These are phyloP conservation scores for Plotosus lineatus DNA, from an alignment of 2,113 vertebrate species.

Conservation along the genomic window DNA sequence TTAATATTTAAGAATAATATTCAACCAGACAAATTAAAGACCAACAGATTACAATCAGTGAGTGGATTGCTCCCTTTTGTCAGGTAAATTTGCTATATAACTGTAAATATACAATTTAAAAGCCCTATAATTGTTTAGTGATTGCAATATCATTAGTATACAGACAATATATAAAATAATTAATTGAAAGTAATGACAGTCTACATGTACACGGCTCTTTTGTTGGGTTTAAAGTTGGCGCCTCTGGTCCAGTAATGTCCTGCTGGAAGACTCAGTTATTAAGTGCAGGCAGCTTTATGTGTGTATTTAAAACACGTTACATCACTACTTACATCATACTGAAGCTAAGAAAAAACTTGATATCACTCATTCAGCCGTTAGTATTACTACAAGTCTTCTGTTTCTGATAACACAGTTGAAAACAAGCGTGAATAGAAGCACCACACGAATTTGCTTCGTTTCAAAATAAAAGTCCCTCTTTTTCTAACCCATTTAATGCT, in stretches of 20 bases:
- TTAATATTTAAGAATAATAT: background rate
- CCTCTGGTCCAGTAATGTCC: conserved; percentile 20
- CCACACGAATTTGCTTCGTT: background rate
- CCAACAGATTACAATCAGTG: background rate
- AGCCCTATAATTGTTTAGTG: background rate
- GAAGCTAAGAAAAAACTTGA: too few species aligned
- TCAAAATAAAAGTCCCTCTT: conserved; percentile 43
- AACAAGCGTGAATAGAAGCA: conserved; percentile 18
- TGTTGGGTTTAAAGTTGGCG: conserved; percentile 65
- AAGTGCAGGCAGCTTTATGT: too few species aligned
- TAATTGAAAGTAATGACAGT: background rate
- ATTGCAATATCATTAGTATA: background rate
- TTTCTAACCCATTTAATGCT: too few species aligned
- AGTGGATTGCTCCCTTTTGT: background rate
- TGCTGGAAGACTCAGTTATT: background rate
- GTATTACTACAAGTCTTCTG: conserved; percentile 41
- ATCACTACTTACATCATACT: background rate
- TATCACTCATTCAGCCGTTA: background rate
- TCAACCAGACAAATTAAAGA: background rate
- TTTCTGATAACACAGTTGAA: conserved; percentile 50
- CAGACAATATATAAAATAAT: background rate
- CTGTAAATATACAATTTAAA: background rate
- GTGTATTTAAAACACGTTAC: background rate
- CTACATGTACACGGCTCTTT: background rate
- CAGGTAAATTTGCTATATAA: background rate